These are phyloP conservation scores for Phalacrocorax pelagicus DNA, from an alignment of 2,113 vertebrate species.

Conservation along the genomic window DNA sequence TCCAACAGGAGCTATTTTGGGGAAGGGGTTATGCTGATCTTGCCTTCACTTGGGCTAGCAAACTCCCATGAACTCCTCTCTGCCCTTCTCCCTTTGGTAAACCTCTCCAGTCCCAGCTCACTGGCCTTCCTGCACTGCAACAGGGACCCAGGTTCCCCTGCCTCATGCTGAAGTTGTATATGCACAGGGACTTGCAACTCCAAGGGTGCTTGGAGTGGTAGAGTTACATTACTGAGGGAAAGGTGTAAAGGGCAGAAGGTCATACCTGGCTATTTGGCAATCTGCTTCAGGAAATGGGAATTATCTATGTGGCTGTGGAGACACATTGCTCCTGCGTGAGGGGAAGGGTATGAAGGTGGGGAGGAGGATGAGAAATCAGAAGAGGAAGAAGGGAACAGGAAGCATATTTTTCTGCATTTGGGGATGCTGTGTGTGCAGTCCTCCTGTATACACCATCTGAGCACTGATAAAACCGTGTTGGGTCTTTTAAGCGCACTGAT, in stretches of 20 bases:
- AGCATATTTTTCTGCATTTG: neutral
- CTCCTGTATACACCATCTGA: neutral
- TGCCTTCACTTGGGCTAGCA: neutral
- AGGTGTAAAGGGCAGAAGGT: neutral
- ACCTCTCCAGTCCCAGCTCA: neutral
- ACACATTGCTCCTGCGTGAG: neutral
- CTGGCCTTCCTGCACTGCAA: neutral
- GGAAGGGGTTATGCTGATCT: neutral
- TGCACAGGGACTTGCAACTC: neutral
- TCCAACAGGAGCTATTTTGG: neutral
- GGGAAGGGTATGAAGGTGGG: neutral
- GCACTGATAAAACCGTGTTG: rapidly evolving
- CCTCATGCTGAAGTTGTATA: neutral
- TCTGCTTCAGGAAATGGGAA: neutral
- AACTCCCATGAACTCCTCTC: neutral
- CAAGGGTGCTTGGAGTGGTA: neutral
- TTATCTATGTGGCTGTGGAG: neutral
- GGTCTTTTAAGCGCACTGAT: neutral
- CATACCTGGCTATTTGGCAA: neutral
- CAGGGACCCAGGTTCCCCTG: neutral
- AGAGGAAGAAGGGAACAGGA: neutral
- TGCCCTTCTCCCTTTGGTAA: neutral
- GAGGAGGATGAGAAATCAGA: neutral
- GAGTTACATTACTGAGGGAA: neutral
- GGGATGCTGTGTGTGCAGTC: neutral